Evolutionary conservation across 2,888 invertebrate genomes (phyloP), one percentile per base, ranked within the genome.

Genomic region (Melolontha melolontha): DNA sequence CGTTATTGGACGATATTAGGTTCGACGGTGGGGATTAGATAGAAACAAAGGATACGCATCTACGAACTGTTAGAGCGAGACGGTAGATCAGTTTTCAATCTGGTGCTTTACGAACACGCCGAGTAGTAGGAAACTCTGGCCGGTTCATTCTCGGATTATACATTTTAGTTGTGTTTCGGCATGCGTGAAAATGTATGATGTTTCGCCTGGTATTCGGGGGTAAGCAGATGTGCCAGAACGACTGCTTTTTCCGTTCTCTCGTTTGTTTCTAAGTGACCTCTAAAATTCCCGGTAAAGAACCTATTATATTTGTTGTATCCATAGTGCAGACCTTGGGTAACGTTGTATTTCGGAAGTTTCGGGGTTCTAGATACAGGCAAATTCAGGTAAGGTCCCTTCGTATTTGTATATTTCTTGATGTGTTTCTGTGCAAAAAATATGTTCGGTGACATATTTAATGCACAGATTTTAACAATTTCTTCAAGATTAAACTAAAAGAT

Each of bases 1-100:
- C 57, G 57, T 65, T 65, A 65, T 66, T 66, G 66, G 66, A 59
- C 49, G 66, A 66, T 66, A 57, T 54, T 34, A 40, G 22, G 34
- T 17, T 7, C 12, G 27, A 8, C 29, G 17, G 66, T 49, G 66
- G 66, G 66, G 66, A 47, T 50, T 10, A 47, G 44, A 65, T 17
- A 6, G 59, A 66, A 57, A 66, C 44, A 12, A 27, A 22, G 8
- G 34, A 49, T 34, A 40, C 16, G 8, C 10, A 17, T 40, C n/a
- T 5, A 29, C 27, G 17, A 44, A 6, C 17, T 1, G 41, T 17
- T 1, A 22, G 41, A 64, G 14, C 14, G 42, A 41, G 52, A 64
- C 51, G 16, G 51, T 22, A 16, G 17, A 14, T 40, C 41, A n/a
- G 42, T 27, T 64, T 52, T 52, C 51, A 64, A 64, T 64, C 64